phyloP scores from a whole-genome alignment of 2,113 vertebrate genomes.

The Condylura cristata region DNA sequence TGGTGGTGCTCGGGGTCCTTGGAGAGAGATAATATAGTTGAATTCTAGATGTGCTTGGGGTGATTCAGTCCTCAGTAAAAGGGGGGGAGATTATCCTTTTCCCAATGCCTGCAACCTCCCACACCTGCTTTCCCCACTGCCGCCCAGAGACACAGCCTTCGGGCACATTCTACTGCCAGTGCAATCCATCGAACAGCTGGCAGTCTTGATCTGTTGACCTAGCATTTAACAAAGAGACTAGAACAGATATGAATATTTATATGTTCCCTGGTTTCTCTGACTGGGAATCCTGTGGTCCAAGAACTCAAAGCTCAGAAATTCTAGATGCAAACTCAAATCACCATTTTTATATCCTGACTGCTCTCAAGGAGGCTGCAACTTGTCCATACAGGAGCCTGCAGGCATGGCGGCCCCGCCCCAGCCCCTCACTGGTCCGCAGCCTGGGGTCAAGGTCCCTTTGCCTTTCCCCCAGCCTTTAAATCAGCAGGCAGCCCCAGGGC shows the following conservation, averaged over 20 bases:
- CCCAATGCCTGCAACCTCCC: neutral
- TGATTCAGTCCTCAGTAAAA: neutral
- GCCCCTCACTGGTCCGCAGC: neutral
- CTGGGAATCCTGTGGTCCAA: neutral
- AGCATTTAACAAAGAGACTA: conserved; percentile 32
- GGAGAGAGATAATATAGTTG: neutral
- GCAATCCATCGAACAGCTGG: neutral
- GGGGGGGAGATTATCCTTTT: neutral
- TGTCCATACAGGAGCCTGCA: conserved; percentile 28
- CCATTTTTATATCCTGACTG: conserved; percentile 44
- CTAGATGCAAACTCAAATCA: conserved; percentile 44
- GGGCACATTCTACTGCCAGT: neutral
- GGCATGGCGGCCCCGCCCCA: neutral
- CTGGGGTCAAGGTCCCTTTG: neutral
- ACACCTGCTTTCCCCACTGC: neutral
- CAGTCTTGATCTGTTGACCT: neutral
- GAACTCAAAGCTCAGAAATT: conserved; percentile 53
- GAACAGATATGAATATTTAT: neutral
- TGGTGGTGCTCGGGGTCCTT: neutral
- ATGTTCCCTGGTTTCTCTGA: conserved; percentile 9
- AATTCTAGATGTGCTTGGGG: neutral
- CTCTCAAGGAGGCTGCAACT: conserved; percentile 33
- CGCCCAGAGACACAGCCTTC: neutral
- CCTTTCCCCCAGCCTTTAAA: neutral
- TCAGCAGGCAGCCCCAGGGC: neutral